A percentile compares a stretch with the other conserved stretches of the same genome.
These are phyloP conservation scores for Ips typographus DNA, from an alignment of 1,140 invertebrate genomes.

Conservation along the genomic window DNA sequence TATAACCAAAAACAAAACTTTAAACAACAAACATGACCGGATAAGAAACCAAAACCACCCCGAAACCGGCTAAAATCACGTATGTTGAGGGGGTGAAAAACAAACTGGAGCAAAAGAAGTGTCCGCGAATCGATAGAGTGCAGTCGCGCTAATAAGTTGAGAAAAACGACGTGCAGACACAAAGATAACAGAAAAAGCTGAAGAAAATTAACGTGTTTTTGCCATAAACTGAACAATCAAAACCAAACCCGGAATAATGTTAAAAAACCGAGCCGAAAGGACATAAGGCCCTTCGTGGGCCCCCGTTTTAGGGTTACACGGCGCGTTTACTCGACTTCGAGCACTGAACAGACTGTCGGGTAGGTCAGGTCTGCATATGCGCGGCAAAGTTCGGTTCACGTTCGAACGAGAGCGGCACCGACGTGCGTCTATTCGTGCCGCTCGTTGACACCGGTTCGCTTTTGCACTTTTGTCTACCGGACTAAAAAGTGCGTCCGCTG, in stretches of 20 bases:
- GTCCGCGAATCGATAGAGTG: constrained; percentile 33
- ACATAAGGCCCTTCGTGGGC: constrained; percentile 42
- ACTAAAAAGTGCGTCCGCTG: constrained; percentile 17
- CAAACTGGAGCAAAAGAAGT: constrained; percentile 26
- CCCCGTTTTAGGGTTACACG: constrained; percentile 46
- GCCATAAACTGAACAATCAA: constrained; percentile 18
- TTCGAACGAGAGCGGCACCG: constrained; percentile 40
- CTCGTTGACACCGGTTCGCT: background rate
- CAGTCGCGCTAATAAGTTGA: constrained; percentile 20
- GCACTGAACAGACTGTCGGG: constrained; percentile 47
- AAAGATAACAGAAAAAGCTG: constrained; percentile 16
- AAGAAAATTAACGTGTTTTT: background rate
- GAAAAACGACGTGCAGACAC: background rate
- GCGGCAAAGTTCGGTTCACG: constrained; percentile 39
- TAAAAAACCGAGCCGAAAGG: constrained; percentile 37
- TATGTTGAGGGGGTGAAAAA: constrained; percentile 8
- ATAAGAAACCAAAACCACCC: constrained; percentile 10
- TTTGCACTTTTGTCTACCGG: constrained; percentile 21
- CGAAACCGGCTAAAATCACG: constrained; percentile 29
- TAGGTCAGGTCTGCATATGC: constrained; percentile 52
- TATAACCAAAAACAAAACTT: constrained; percentile 16
- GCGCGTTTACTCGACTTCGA: constrained; percentile 39
- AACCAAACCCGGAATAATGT: constrained; percentile 24
- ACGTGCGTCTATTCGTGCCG: constrained; percentile 5
- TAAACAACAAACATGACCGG: constrained; percentile 21